phyloP scores from a whole-genome alignment of 2,113 vertebrate species.

The Sminthopsis crassicaudata region DNA sequence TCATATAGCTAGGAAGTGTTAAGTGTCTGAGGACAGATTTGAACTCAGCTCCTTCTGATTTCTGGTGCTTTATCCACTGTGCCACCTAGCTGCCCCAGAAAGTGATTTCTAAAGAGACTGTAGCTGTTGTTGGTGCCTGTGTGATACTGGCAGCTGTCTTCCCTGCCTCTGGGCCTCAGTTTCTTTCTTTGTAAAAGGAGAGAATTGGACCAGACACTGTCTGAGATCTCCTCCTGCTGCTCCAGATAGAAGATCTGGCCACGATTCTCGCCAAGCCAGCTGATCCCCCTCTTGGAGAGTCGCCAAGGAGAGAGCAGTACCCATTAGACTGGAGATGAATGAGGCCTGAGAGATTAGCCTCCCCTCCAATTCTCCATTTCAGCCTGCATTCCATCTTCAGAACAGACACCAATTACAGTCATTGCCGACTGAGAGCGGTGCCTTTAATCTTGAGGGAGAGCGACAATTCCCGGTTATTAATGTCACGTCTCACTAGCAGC shows the following conservation, averaged over 20 bases:
- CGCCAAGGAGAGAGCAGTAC: constrained; percentile 76
- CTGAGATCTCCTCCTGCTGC: background rate
- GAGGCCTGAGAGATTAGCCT: constrained; percentile 81
- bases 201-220: background rate
- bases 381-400: constrained; percentile 84
- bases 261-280: background rate
- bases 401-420: constrained; percentile 83
- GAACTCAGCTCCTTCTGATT: too few species aligned
- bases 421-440: constrained; percentile 79
- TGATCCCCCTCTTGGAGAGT: constrained; percentile 73
- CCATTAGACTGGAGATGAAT: constrained; percentile 82
- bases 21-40: too few species aligned
- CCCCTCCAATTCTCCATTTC: constrained; percentile 82
- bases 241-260: background rate
- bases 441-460: constrained; percentile 85
- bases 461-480: constrained; percentile 81
- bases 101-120: background rate
- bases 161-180: background rate
- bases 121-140: background rate
- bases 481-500: constrained; percentile 77
- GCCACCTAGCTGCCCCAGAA: background rate
- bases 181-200: background rate
- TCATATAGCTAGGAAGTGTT: too few species aligned
- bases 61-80: too few species aligned
- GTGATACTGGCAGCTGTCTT: background rate